These are phyloP conservation scores for Cerastis leucographa DNA, from an alignment of 2,888 invertebrate genomes.

Conservation along the genomic window DNA sequence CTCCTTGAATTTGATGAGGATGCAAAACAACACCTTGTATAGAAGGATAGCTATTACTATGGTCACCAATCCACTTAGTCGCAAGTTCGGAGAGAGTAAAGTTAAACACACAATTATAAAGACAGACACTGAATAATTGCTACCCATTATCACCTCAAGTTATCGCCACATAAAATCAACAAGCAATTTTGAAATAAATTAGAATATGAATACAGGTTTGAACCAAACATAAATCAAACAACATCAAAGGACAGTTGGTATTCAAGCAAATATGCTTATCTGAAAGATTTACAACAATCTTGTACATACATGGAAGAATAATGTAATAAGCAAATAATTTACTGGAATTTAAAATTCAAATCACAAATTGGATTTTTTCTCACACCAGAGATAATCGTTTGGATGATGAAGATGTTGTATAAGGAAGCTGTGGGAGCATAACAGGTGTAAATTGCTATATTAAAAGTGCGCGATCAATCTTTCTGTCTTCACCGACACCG, in stretches of 20 bases:
- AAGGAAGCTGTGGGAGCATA: constrained; percentile 78
- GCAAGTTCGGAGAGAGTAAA: neutral
- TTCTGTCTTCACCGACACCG: constrained; percentile 65
- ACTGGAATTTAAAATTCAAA: constrained; percentile 65
- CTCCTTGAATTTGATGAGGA: too few species aligned
- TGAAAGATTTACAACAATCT: constrained; percentile 42
- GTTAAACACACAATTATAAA: constrained; percentile 12
- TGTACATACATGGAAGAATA: constrained; percentile 60
- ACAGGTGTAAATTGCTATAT: constrained; percentile 87
- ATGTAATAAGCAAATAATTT: constrained; percentile 54
- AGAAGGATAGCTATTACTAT: neutral
- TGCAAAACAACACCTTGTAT: too few species aligned
- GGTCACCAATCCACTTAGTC: neutral
- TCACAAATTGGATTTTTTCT: constrained; percentile 66
- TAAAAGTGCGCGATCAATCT: constrained; percentile 82
- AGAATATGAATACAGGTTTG: constrained; percentile 27
- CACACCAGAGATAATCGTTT: constrained; percentile 70
- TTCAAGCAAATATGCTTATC: constrained; percentile 58
- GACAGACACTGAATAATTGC: constrained; percentile 26
- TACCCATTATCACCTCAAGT: constrained; percentile 32
- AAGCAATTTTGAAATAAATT: constrained; percentile 55
- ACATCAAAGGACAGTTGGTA: constrained; percentile 53
- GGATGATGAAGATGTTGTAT: constrained; percentile 70
- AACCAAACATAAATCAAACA: constrained; percentile 38
- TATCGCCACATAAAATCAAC: constrained; percentile 39